A percentile compares a stretch with the other conserved stretches of the same genome.
phyloP scores from a whole-genome alignment of 53 echinoderm and acorn worm genomes.

The Pentamera pediparva region DNA sequence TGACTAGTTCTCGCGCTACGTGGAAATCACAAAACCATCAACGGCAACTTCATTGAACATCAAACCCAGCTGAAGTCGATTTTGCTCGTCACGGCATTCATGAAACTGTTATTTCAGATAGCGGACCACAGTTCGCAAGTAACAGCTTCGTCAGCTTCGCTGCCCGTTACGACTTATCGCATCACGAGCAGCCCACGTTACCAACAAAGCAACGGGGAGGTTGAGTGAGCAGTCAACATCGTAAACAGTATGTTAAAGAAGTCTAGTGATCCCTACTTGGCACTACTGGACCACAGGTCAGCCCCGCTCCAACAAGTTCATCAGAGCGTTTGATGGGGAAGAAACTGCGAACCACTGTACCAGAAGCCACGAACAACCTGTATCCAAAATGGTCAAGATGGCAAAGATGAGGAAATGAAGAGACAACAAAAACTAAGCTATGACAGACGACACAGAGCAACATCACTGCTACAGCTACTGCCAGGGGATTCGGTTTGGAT shows the following conservation, averaged over 20 bases:
- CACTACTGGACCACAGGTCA: too few species aligned
- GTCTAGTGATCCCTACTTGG: too few species aligned
- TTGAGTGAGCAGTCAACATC: too few species aligned
- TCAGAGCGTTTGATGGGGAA: too few species aligned
- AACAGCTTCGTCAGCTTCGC: constrained; percentile 5
- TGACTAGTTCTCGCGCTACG: too few species aligned
- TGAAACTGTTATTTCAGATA: constrained; percentile 31
- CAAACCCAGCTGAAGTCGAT: constrained; percentile 22
- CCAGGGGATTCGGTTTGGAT: not conserved
- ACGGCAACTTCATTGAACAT: constrained; percentile 17
- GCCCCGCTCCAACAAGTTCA: too few species aligned
- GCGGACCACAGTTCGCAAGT: constrained; percentile 33
- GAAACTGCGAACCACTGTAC: too few species aligned
- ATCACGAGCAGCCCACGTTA: constrained; percentile 46
- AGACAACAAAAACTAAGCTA: not conserved
- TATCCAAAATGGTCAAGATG: too few species aligned
- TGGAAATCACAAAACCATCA: not conserved
- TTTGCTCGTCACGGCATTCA: constrained; percentile 38
- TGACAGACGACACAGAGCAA: not conserved
- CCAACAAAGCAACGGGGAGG: too few species aligned
- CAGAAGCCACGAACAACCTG: too few species aligned
- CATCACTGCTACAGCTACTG: not conserved
- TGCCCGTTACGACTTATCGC: too few species aligned
- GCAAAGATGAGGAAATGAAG: constrained; percentile 2
- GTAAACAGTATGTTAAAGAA: too few species aligned